These are phyloP conservation scores for Synergus japonicus DNA, from an alignment of 2,888 invertebrate genomes.

Conservation along the genomic window DNA sequence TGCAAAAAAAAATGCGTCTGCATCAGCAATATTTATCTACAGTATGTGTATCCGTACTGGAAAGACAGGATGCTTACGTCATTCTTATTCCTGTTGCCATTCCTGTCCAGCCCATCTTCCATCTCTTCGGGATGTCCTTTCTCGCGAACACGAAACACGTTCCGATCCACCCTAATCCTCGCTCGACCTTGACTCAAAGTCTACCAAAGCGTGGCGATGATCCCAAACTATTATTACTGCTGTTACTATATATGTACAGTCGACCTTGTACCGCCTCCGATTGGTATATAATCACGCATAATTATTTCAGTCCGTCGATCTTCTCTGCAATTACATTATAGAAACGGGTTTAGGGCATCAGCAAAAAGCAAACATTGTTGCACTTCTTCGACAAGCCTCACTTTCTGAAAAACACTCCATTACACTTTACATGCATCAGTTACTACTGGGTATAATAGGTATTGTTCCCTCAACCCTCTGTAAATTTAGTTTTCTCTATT, in stretches of 20 bases:
- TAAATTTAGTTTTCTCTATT: no score
- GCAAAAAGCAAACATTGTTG: conserved; percentile 12
- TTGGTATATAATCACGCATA: conserved; percentile 30
- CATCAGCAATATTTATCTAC: conserved; percentile 6
- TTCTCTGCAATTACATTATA: conserved; percentile 16
- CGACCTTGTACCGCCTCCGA: conserved; percentile 37
- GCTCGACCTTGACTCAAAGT: conserved; percentile 26
- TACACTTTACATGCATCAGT: neutral
- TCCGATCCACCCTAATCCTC: conserved; percentile 25
- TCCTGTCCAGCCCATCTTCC: conserved; percentile 12
- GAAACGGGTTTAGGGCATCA: conserved; percentile 15
- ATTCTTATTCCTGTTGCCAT: conserved; percentile 11
- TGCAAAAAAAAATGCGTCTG: conserved; percentile 22
- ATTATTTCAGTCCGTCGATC: conserved; percentile 24
- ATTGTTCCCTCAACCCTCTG: no score
- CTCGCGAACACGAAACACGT: conserved; percentile 30
- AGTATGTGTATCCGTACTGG: conserved; percentile 21
- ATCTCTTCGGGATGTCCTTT: neutral
- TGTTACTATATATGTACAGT: conserved; percentile 27
- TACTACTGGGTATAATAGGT: neutral
- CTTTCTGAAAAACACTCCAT: conserved; percentile 33
- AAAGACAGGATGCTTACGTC: conserved; percentile 39
- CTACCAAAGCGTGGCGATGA: conserved; percentile 21
- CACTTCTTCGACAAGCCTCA: conserved; percentile 24
- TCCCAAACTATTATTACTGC: conserved; percentile 29